Evolutionary conservation across 23 tunicate genomes (phyloP).

Genomic region (Pegea sp.): DNA sequence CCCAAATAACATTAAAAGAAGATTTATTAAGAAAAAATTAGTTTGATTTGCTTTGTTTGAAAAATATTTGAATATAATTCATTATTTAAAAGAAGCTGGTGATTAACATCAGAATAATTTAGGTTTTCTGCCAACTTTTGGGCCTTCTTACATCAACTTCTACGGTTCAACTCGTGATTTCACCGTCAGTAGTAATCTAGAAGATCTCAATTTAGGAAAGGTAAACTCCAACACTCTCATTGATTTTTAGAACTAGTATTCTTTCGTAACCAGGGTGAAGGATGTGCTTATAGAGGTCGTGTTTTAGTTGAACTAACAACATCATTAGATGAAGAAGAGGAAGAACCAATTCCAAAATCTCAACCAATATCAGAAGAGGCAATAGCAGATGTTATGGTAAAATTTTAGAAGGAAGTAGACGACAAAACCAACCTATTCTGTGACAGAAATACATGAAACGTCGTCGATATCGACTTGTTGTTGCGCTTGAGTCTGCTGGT

Average conservation of each 20-base stretch:
- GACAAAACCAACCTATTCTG: not conserved
- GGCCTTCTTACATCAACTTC: constrained; percentile 76
- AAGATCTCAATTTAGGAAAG: constrained; percentile 55
- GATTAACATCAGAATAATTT: too few relatives aligned
- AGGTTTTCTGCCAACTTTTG: constrained; percentile 90
- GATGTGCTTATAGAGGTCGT: constrained; percentile 88
- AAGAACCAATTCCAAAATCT: constrained; percentile 26
- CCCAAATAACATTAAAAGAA: too few relatives aligned
- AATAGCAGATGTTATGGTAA: constrained; percentile 29
- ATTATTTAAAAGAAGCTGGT: too few relatives aligned
- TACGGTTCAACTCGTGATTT: constrained; percentile 90
- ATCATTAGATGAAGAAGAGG: constrained; percentile 66
- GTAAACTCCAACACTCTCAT: constrained; percentile 5
- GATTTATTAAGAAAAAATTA: too few relatives aligned
- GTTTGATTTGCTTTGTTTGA: too few relatives aligned
- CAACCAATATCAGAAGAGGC: constrained; percentile 57
- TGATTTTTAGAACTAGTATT: not conserved
- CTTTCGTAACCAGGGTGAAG: constrained; percentile 35
- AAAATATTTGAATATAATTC: too few relatives aligned
- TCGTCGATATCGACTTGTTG: constrained; percentile 58
- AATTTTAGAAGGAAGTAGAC: not conserved
- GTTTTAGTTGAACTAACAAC: constrained; percentile 63
- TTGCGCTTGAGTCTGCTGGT: constrained; percentile 49
- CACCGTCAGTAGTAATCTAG: constrained; percentile 32
- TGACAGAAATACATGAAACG: constrained; percentile 71